phyloP scores from a whole-genome alignment of 2,113 vertebrate genomes.

The Malurus alboscapulatus region DNA sequence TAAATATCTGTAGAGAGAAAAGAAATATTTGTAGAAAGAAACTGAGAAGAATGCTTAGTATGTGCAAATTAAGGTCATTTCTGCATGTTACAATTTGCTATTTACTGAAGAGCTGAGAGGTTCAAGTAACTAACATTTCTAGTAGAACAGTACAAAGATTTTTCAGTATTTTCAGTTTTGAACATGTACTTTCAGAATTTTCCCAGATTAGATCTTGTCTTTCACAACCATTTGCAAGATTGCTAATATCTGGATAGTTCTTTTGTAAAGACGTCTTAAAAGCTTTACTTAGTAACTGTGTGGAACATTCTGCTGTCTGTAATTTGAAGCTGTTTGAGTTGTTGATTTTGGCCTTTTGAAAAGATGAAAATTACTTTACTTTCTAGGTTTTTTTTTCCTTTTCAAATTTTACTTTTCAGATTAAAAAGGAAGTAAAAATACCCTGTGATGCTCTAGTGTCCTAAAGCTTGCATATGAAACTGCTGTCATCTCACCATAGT shows the following conservation, averaged over 20 bases:
- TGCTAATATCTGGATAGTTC: background rate
- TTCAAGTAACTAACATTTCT: background rate
- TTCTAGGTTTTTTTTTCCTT: background rate
- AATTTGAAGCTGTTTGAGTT: background rate
- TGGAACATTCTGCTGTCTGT: background rate
- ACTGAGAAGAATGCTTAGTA: background rate
- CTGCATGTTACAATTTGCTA: background rate
- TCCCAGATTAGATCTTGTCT: background rate
- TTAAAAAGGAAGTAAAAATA: background rate
- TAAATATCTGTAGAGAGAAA: background rate
- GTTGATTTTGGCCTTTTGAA: background rate
- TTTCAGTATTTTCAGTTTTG: background rate
- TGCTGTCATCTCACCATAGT: background rate
- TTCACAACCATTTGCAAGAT: background rate
- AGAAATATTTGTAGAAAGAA: background rate
- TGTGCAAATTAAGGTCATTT: background rate
- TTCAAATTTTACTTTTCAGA: background rate
- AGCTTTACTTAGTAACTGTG: background rate
- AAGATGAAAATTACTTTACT: background rate
- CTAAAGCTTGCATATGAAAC: background rate
- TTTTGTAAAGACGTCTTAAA: background rate
- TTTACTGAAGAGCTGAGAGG: background rate
- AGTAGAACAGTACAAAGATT: background rate
- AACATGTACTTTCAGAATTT: background rate
- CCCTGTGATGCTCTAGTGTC: background rate